Evolutionary conservation across 2,888 invertebrate genomes (phyloP).

Genomic region (Drosophila seclusa): DNA sequence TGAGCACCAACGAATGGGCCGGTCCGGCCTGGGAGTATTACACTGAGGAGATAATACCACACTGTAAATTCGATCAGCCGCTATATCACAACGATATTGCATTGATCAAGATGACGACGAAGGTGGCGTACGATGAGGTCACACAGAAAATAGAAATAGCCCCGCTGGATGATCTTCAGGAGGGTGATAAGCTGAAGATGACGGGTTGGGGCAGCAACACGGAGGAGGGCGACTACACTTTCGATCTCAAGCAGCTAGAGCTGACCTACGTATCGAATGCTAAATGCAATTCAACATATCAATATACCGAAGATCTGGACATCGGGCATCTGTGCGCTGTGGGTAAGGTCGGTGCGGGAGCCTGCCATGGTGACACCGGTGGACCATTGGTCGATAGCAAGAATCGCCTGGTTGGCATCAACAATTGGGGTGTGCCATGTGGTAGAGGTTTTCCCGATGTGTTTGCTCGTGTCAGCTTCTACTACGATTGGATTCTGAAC

Average conservation of each 20-base stretch:
- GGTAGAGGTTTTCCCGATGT: conserved; percentile 83
- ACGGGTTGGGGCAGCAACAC: conserved; percentile 88
- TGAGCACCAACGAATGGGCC: conserved; percentile 81
- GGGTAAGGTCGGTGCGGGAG: conserved; percentile 85
- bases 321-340: conserved; percentile 87
- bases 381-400: conserved; percentile 78
- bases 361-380: conserved; percentile 82
- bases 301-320: conserved; percentile 85
- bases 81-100: conserved; percentile 88
- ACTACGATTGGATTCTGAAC: conserved; percentile 81
- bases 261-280: conserved; percentile 86
- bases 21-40: conserved; percentile 68
- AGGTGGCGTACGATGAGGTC: conserved; percentile 86
- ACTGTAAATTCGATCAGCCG: conserved; percentile 82
- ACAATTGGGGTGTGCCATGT: conserved; percentile 84
- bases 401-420: conserved; percentile 81
- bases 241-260: conserved; percentile 86
- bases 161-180: conserved; percentile 85
- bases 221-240: conserved; percentile 85
- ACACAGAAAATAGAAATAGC: conserved; percentile 88
- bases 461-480: conserved; percentile 78
- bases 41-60: conserved; percentile 71
- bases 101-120: conserved; percentile 86
- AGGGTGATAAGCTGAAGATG: conserved; percentile 86
- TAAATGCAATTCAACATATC: conserved; percentile 84